Percentiles rank a stretch among this genome's conserved stretches.
Evolutionary conservation across 2,888 invertebrate genomes (phyloP).

Genomic region (Nasonia oneida): DNA sequence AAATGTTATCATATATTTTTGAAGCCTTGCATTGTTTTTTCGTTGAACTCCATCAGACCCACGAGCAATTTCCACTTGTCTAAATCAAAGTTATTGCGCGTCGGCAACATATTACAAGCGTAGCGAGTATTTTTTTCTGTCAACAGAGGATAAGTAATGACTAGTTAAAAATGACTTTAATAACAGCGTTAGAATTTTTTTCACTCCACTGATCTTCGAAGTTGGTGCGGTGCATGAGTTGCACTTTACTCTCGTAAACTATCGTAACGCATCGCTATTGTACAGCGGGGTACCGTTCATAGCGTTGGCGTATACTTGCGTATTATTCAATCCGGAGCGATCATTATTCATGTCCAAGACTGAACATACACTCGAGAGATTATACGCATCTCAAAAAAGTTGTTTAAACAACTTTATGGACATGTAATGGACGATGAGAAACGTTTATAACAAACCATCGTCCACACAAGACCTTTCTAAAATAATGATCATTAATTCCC

Average conservation of each 20-base stretch:
- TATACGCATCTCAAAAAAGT: too few species aligned
- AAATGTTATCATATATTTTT: conserved; percentile 72
- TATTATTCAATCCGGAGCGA: conserved; percentile 54
- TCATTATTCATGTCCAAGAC: conserved; percentile 17
- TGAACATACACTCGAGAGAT: too few species aligned
- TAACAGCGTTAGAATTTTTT: conserved; percentile 30
- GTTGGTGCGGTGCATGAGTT: conserved; percentile 25
- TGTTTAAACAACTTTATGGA: too few species aligned
- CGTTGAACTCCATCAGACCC: neutral
- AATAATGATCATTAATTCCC: too few species aligned
- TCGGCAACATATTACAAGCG: neutral
- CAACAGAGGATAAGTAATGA: conserved; percentile 26
- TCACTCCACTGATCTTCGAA: neutral
- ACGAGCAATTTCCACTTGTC: neutral
- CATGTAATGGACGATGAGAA: too few species aligned
- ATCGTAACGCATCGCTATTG: conserved; percentile 43
- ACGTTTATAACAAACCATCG: too few species aligned
- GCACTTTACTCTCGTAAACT: conserved; percentile 39
- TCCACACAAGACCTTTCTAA: too few species aligned
- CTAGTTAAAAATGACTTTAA: conserved; percentile 35
- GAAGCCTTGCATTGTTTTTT: conserved; percentile 47
- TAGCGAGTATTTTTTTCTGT: neutral
- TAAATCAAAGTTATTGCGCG: neutral
- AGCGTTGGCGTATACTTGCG: conserved; percentile 1
- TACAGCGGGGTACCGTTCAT: conserved; percentile 12